Conservation (phyloP, 2,888 invertebrate genomes). For the Drosophila birchii region DNA sequence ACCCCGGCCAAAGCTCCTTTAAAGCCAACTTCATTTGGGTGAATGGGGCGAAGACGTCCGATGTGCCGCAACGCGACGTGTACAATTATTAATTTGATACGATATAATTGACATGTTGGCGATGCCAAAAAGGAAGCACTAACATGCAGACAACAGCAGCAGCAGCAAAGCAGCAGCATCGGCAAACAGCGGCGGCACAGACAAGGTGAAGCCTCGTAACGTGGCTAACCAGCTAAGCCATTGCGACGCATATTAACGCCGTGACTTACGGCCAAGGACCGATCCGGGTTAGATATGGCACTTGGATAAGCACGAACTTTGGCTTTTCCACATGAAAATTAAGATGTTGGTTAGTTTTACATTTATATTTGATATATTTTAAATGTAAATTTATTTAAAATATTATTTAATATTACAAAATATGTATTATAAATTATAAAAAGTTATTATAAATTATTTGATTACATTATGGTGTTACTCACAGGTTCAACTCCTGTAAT, state of each 20-base stretch:
- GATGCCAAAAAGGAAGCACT: conserved; percentile 74
- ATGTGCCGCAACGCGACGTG: conserved; percentile 59
- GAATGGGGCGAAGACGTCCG: conserved; percentile 65
- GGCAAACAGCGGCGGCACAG: conserved; percentile 41
- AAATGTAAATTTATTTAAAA: neutral
- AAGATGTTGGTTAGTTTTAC: neutral
- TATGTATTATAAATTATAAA: neutral
- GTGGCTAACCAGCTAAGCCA: conserved; percentile 64
- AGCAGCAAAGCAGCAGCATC: conserved; percentile 20
- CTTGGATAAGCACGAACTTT: neutral
- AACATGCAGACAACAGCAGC: conserved; percentile 58
- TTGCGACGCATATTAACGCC: conserved; percentile 76
- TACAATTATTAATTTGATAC: conserved; percentile 82
- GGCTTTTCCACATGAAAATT: neutral
- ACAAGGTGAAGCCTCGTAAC: conserved; percentile 41
- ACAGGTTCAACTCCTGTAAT: neutral
- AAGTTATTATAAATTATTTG: neutral
- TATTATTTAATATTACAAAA: neutral
- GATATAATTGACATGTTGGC: conserved; percentile 82
- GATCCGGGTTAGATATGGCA: conserved; percentile 36
- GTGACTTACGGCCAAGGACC: conserved; percentile 41
- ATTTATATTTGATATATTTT: neutral
- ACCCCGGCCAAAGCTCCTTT: conserved; percentile 49
- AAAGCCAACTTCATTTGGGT: conserved; percentile 62
- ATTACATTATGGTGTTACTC: neutral